A percentile compares a stretch with the other conserved stretches of the same genome.
Evolutionary conservation across 2,797 vertebrate species (phyloP).

Genomic region (Sebastes flavidus): DNA sequence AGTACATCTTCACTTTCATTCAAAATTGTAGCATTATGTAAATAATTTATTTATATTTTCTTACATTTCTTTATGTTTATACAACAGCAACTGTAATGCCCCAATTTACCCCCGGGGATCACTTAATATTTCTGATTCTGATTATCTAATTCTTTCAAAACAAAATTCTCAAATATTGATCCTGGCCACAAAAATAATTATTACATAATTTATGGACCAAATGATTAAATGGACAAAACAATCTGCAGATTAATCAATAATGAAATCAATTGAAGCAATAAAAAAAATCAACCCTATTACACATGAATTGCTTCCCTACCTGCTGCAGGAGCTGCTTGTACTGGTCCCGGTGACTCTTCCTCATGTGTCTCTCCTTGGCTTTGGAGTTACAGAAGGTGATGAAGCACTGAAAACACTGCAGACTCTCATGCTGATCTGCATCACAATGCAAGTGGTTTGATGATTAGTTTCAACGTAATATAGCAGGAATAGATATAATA

Average conservation of each 20-base stretch:
- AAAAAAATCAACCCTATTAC: not conserved
- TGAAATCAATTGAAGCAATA: not conserved
- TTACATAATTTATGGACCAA: not conserved
- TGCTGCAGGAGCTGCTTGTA: constrained; percentile 78
- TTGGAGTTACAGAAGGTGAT: constrained; percentile 85
- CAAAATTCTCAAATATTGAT: too few relatives aligned
- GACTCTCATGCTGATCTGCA: constrained; percentile 81
- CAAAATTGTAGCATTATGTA: too few relatives aligned
- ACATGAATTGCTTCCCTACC: constrained; percentile 29
- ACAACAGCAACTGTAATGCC: too few relatives aligned
- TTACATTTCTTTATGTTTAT: too few relatives aligned
- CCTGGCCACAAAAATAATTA: too few relatives aligned
- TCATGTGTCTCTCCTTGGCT: constrained; percentile 87
- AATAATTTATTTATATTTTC: too few relatives aligned
- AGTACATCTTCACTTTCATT: not conserved
- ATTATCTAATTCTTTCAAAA: too few relatives aligned
- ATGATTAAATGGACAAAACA: not conserved
- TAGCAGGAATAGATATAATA: too few relatives aligned
- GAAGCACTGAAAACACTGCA: constrained; percentile 87
- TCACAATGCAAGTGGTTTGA: not conserved
- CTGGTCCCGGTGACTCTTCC: constrained; percentile 84
- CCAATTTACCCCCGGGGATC: too few relatives aligned
- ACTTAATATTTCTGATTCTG: too few relatives aligned
- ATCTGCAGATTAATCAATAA: not conserved
- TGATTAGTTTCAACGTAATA: not conserved